Percentiles rank a stretch among this genome's conserved stretches.
Conservation (phyloP, 2,797 vertebrate species). For the Phataginus tricuspis region DNA sequence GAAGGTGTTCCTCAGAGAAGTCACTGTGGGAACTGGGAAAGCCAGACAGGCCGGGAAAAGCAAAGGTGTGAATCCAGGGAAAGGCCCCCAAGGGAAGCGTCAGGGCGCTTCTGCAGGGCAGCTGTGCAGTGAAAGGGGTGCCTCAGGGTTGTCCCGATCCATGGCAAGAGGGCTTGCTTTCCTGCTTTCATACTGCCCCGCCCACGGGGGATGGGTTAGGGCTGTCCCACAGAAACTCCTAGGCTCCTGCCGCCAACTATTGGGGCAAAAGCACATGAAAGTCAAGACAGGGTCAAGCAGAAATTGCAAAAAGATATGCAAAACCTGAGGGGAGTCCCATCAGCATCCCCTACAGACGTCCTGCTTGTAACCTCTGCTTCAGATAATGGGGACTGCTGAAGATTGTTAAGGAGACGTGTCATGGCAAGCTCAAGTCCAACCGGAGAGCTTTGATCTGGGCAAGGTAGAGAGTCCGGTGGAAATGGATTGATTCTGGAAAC, state of each 20-base stretch:
- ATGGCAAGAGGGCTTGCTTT: not conserved
- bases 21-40: not conserved
- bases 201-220: not conserved
- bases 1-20: not conserved
- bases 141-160: not conserved
- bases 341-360: not conserved
- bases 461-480: not conserved
- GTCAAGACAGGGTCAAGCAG: not conserved
- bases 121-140: not conserved
- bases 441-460: not conserved
- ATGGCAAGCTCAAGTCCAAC: not conserved
- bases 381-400: not conserved
- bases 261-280: not conserved
- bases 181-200: too few species aligned
- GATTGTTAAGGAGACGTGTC: not conserved
- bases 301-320: not conserved
- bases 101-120: not conserved
- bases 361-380: not conserved
- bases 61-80: not conserved
- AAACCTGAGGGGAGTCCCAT: not conserved
- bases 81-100: too few species aligned
- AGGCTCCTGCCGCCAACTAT: not conserved
- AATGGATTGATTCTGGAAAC: not conserved
- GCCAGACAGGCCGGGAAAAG: not conserved
- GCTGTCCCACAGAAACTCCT: not conserved